These are phyloP conservation scores for Salminus brasiliensis DNA, from an alignment of 2,113 vertebrate species.

Conservation along the genomic window DNA sequence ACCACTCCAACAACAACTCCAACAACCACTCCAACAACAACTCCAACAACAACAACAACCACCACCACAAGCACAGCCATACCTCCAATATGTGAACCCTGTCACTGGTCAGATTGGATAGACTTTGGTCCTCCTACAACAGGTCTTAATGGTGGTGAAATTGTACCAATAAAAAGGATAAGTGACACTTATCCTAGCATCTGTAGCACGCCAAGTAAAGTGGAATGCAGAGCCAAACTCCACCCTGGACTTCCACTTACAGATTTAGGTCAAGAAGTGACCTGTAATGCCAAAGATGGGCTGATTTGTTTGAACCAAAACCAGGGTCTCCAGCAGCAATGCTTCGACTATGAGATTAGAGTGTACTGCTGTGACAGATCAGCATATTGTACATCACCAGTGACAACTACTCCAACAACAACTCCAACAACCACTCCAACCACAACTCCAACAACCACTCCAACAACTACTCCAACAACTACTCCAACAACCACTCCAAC, in stretches of 20 bases:
- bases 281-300: conserved; percentile 44
- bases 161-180: conserved; percentile 44
- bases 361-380: conserved; percentile 56
- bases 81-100: not conserved
- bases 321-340: conserved; percentile 57
- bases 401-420: not conserved
- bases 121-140: conserved; percentile 31
- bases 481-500: not conserved
- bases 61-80: not conserved
- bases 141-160: conserved; percentile 43
- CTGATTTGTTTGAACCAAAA: conserved; percentile 64
- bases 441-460: not conserved
- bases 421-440: not conserved
- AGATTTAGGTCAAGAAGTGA: conserved; percentile 60
- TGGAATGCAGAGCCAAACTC: conserved; percentile 48
- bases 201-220: conserved; percentile 36
- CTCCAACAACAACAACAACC: not conserved
- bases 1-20: not conserved
- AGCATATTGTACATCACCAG: not conserved
- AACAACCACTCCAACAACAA: not conserved
- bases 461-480: conserved; percentile 9
- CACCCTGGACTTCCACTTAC: conserved; percentile 1
- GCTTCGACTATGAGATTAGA: conserved; percentile 63
- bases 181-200: conserved; percentile 6
- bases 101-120: conserved; percentile 33